Base-by-base conservation (phyloP, 2,113 vertebrate species). In the Marmota flaviventris region DNA sequence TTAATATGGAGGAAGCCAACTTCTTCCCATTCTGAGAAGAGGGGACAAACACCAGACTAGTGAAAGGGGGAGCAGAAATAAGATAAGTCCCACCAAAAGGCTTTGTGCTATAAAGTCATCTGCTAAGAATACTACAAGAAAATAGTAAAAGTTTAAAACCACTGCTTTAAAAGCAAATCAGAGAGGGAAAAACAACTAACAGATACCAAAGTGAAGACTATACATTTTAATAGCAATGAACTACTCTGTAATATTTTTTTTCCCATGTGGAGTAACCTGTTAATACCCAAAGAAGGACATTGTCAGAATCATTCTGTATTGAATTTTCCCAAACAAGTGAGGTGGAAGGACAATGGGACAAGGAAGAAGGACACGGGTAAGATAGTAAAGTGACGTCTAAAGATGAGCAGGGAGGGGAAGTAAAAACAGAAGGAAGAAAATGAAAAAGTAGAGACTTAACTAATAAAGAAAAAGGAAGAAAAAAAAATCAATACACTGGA, bases 61-160 rank as follows among this genome's bases (percentile, higher is more conserved):
- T 9, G 22, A 37, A 85, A 4, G 18, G 76, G 65, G 78, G 22
- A 72, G 17, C 24, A 67, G 37, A 48, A 95, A 58, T 61, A 87
- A 89, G 34, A 81, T 73, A n/a, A 29, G 17, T 81, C 20, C 27
- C 53, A 83, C 29, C 77, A 92, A 83, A 87, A 96, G 42, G 8
- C 53, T 77, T 94, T 79, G 27, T 65, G 13, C 78, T n/a, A 48
- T 73, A 92, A 56, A 45, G 29, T 18, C 89, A 84, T 92, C 78
- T 94, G 53, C 53, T 96, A 78, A 78, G 72, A 69, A 48, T 34
- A 69, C 14, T 53, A 53, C 37, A 86, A 91, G 77, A 77, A 92
- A 88, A 70, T 5, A 95, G 48, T 61, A 27, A 20, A 83, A 83
- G 22, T 70, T 73, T 82, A 87, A 96, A 76, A 83, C 58, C 67